phyloP scores from a whole-genome alignment of 37 sponge, comb jelly and placozoan genomes.

The Cliona cf. orientalis region DNA sequence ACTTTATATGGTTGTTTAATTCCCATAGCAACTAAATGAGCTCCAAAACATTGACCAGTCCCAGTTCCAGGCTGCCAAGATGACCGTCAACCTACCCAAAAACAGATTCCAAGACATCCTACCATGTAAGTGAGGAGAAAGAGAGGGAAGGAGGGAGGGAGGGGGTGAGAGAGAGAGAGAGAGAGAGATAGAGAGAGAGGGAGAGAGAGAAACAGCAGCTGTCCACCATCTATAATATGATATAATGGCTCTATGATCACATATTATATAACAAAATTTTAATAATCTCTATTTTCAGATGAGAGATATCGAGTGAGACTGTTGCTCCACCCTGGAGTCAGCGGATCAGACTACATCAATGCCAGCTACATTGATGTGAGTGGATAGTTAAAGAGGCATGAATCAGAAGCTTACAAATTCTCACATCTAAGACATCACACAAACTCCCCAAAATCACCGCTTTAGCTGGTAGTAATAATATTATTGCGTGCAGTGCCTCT shows the following conservation, averaged over 20 bases:
- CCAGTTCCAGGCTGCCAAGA: slow-evolving; percentile 36
- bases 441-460: no score
- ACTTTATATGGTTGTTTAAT: no score
- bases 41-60: slow-evolving; percentile 25
- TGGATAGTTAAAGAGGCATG: neutral
- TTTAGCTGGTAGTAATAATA: no score
- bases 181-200: no score
- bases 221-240: no score
- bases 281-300: no score
- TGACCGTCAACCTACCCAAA: slow-evolving; percentile 60
- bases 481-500: no score
- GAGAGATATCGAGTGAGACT: slow-evolving; percentile 69
- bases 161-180: no score
- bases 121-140: slow-evolving; percentile 67
- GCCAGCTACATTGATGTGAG: slow-evolving; percentile 80
- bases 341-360: slow-evolving; percentile 81
- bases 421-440: neutral
- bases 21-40: slow-evolving; percentile 46
- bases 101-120: slow-evolving; percentile 69
- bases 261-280: no score
- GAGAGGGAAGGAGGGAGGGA: no score
- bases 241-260: no score
- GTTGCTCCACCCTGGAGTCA: slow-evolving; percentile 66
- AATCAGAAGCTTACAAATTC: slow-evolving; percentile 5
- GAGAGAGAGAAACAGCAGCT: no score